These are phyloP conservation scores for Ectemnius continuus DNA, from an alignment of 2,888 invertebrate genomes.

Conservation along the genomic window DNA sequence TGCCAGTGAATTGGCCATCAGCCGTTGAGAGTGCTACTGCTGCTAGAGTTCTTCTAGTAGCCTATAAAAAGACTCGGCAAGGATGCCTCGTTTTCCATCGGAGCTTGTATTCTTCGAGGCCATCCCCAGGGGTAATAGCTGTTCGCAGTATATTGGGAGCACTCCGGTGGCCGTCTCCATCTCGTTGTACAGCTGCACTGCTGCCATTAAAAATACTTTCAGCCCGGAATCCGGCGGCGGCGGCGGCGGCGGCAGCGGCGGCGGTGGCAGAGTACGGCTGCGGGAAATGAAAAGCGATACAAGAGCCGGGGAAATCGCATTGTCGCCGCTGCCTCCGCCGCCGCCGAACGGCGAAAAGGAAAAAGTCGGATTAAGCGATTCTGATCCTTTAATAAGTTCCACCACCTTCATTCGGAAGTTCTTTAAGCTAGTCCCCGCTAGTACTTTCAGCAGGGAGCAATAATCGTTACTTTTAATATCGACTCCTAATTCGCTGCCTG, in stretches of 20 bases:
- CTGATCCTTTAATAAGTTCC: slow-evolving; percentile 7
- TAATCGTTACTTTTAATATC: background rate
- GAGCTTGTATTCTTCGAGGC: slow-evolving; percentile 11
- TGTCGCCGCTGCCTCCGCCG: background rate
- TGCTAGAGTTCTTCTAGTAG: too few relatives aligned
- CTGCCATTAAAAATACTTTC: slow-evolving; percentile 46
- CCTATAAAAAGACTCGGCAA: background rate
- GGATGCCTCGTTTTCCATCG: slow-evolving; percentile 13
- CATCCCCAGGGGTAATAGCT: slow-evolving; percentile 24
- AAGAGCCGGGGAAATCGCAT: slow-evolving; percentile 5
- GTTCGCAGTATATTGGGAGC: slow-evolving; percentile 29
- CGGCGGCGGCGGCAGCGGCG: slow-evolving; percentile 28
- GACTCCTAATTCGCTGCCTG: background rate
- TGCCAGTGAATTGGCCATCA: too few relatives aligned
- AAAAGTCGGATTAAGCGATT: slow-evolving; percentile 6
- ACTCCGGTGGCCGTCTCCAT: slow-evolving; percentile 29
- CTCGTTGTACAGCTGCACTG: slow-evolving; percentile 30
- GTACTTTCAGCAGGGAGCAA: background rate
- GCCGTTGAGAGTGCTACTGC: too few relatives aligned
- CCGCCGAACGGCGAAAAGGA: background rate
- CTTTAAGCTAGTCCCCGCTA: background rate
- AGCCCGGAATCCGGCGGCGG: slow-evolving; percentile 23
- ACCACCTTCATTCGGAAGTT: background rate
- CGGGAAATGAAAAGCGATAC: slow-evolving; percentile 10
- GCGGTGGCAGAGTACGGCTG: background rate